Percentiles rank a stretch among this genome's conserved stretches.
Evolutionary conservation across 1,140 invertebrate genomes (phyloP).

Genomic region (Scylla paramamosain): DNA sequence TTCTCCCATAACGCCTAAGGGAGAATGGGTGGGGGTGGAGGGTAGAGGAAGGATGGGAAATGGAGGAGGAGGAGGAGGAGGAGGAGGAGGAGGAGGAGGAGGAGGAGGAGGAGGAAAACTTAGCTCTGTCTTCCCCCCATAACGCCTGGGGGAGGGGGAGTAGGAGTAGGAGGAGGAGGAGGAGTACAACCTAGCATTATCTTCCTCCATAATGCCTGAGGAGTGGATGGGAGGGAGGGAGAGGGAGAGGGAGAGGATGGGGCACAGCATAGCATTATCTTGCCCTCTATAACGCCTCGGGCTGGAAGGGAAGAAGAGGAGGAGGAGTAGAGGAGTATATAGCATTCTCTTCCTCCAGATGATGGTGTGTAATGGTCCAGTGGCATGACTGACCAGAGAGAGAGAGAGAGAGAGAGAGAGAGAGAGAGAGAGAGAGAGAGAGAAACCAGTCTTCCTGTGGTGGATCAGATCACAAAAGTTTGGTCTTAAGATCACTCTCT

Average conservation of each 20-base stretch:
- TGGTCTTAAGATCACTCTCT: not conserved
- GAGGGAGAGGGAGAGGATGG: not conserved
- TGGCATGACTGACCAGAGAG: slow-evolving; percentile 14
- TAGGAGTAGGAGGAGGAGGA: slow-evolving; percentile 25
- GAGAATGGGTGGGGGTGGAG: not conserved
- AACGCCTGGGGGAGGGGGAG: not conserved
- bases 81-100: slow-evolving; percentile 9
- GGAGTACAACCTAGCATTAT: not conserved
- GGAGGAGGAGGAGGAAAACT: not conserved
- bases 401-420: slow-evolving; percentile 36
- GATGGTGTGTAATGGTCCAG: slow-evolving; percentile 11
- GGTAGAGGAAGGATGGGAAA: not conserved
- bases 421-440: slow-evolving; percentile 42
- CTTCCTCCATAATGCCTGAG: not conserved
- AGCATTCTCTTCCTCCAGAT: not conserved
- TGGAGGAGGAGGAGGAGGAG: not conserved
- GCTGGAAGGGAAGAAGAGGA: not conserved
- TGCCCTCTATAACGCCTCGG: not conserved
- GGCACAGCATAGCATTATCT: not conserved
- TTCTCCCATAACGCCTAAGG: not conserved
- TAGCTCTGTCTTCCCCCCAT: not conserved
- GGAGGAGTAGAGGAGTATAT: not conserved
- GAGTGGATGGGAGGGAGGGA: not conserved
- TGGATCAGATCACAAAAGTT: slow-evolving; percentile 22
- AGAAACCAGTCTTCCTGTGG: not conserved